Conservation (phyloP, 2,113 vertebrate species). For the Notarius lentiginosus region DNA sequence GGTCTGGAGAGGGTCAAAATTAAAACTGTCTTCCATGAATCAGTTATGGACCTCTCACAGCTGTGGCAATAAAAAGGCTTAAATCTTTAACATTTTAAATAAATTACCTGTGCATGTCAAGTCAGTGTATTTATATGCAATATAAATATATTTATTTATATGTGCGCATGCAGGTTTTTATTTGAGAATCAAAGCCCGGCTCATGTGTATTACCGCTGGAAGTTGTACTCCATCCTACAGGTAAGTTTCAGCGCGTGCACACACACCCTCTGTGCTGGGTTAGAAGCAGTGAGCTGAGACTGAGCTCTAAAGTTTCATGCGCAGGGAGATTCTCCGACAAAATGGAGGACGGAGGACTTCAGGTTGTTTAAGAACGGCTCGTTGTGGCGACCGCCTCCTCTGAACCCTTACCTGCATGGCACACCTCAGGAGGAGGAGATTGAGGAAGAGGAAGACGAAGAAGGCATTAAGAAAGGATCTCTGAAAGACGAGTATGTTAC, state of each 20-base stretch:
- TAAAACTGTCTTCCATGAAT: not conserved
- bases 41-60: not conserved
- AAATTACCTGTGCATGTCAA: not conserved
- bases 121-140: not conserved
- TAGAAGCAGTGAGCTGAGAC: not conserved
- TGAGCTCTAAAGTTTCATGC: not conserved
- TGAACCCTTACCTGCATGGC: conserved; percentile 95
- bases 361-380: conserved; percentile 99
- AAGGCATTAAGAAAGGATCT: conserved; percentile 88
- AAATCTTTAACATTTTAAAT: not conserved
- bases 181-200: conserved; percentile 99
- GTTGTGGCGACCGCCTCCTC: conserved; percentile 92
- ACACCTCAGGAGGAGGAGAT: conserved; percentile 91
- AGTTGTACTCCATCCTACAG: conserved; percentile 97
- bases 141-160: not conserved
- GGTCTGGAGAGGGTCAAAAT: not conserved
- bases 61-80: not conserved
- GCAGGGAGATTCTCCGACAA: conserved; percentile 93
- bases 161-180: conserved; percentile 80
- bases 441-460: conserved; percentile 89
- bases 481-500: conserved; percentile 95
- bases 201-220: conserved; percentile 98
- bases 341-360: conserved; percentile 96
- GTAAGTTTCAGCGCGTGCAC: conserved; percentile 62
- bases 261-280: not conserved